These are phyloP conservation scores for Hypselothyrea guttata DNA, from an alignment of 2,888 invertebrate genomes.

Conservation along the genomic window DNA sequence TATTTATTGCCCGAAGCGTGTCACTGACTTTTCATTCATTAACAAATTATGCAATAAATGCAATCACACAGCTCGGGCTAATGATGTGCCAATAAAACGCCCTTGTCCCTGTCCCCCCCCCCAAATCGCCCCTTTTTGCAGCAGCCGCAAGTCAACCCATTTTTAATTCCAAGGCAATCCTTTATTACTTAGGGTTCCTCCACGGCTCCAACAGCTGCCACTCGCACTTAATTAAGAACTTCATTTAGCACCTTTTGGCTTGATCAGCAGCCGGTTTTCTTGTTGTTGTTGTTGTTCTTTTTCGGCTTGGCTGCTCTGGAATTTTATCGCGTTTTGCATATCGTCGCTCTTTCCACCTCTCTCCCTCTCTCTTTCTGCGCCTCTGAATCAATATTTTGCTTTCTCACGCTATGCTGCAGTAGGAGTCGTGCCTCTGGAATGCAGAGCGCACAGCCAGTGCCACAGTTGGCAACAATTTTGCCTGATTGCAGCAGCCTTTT, in stretches of 20 bases:
- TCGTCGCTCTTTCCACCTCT: slow-evolving; percentile 28
- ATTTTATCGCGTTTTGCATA: slow-evolving; percentile 78
- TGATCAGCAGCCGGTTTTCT: slow-evolving; percentile 50
- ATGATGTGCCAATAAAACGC: slow-evolving; percentile 72
- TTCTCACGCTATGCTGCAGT: slow-evolving; percentile 69
- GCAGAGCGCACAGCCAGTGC: slow-evolving; percentile 44
- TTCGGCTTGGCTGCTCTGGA: slow-evolving; percentile 43
- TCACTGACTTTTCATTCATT: slow-evolving; percentile 52
- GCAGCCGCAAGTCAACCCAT: slow-evolving; percentile 17
- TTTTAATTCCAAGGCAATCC: slow-evolving; percentile 43
- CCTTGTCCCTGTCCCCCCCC: slow-evolving; percentile 23
- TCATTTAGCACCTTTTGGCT: slow-evolving; percentile 73
- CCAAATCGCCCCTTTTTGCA: neutral
- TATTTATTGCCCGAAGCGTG: slow-evolving; percentile 47
- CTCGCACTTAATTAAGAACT: slow-evolving; percentile 77
- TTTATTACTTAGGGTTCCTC: slow-evolving; percentile 15
- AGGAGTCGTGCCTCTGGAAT: slow-evolving; percentile 56
- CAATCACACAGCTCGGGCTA: slow-evolving; percentile 57
- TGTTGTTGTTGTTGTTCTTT: neutral
- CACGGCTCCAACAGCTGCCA: slow-evolving; percentile 49
- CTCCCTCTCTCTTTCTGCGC: slow-evolving; percentile 25
- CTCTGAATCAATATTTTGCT: slow-evolving; percentile 76
- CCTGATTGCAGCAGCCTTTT: slow-evolving; percentile 60
- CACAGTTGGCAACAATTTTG: slow-evolving; percentile 74
- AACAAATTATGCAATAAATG: slow-evolving; percentile 74